Base-by-base conservation (phyloP, 2,888 invertebrate species). In the Cepaea hortensis region DNA sequence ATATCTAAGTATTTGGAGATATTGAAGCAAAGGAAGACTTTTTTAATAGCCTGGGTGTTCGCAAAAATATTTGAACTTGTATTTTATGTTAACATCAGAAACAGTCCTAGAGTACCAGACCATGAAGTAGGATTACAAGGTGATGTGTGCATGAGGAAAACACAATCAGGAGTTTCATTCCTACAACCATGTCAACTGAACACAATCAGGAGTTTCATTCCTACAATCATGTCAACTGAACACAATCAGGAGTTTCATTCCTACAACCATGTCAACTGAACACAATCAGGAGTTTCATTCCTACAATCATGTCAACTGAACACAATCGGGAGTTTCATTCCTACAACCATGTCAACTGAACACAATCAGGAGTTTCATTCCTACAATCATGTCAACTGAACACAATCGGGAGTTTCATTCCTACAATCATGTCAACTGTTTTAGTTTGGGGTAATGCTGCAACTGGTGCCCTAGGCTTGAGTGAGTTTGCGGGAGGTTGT, bases 401-500 rank as follows among this genome's bases (percentile, higher is more conserved):
- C 23, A 35, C 23, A 62, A 62, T 15, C 4, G 1, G 23, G 62
- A 79, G 23, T 18, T n/a, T 23, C n/a, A 62, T 61, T 23, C 11
- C 79, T 3, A 35, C 79, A 87, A 83, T n/a, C 65, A 90, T 90
- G 90, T 72, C 89, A 79, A 88, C 89, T 55, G 80, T 93, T 72
- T 91, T 92, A 88, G 91, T 96, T 91, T 97, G 97, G 97, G 97
- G 97, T 11, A 96, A 96, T 92, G 96, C 96, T 3, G 95, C 96
- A 68, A 96, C 97, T 93, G 97, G 97, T 3, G 97, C 97, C 94
- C 95, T 97, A 48, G 97, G 97, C 0, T 94, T 97, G 23, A 97
- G 97, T 55, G 97, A 96, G 15, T 96, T 96, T 88, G 97, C 97
- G 93, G 96, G 96, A 79, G 96, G 96, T 91, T 95, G 96, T 91